Base-by-base conservation (phyloP, 2,888 invertebrate genomes). In the Scelioninae gen. 1 region DNA sequence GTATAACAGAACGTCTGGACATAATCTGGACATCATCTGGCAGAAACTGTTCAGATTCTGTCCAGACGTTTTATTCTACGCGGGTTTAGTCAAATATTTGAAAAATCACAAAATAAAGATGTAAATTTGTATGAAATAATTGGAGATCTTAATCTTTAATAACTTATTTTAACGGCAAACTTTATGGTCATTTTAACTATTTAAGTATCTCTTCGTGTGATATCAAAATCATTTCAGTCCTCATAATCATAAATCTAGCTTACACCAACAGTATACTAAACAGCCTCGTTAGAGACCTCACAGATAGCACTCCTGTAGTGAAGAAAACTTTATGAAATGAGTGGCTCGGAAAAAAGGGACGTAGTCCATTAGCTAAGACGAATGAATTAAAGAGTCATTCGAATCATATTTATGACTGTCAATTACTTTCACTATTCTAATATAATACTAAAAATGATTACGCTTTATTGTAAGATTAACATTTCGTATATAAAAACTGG, bases 241-340 rank as follows among this genome's bases (percentile, higher is more conserved):
- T 55, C 62, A 60, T 68, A 68, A 58, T 53, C 76, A 76, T 76
- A 76, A 76, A 76, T 76, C 76, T 68, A 66, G 76, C 76, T 76
- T 76, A 66, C 66, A 51, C 66, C 51, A 68, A 16, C 58, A 45
- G 68, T 76, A 68, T 76, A 60, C 60, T 76, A 76, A 76, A 68
- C 23, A 76, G 43, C 11, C 76, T 66, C 76, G 68, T 60, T 76
- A 68, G 66, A 66, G 76, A 66, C 66, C 66, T 76, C 76, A 66
- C 66, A 60, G 49, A 68, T 53, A 47, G 66, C 60, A 60, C 51
- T 68, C 60, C 60, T 47, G 68, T 49, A 32, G 62, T 45, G 69
- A 69, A 77, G 76, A 47, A 69, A 77, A 62, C 45, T 75, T 75
- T 66, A 68, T 43, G 68, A 76, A 60, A 68, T 29, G 34, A 62